A percentile compares a stretch with the other conserved stretches of the same genome.
These are phyloP conservation scores for Trichonephila clavata DNA, from an alignment of 1,140 invertebrate species.

Conservation along the genomic window DNA sequence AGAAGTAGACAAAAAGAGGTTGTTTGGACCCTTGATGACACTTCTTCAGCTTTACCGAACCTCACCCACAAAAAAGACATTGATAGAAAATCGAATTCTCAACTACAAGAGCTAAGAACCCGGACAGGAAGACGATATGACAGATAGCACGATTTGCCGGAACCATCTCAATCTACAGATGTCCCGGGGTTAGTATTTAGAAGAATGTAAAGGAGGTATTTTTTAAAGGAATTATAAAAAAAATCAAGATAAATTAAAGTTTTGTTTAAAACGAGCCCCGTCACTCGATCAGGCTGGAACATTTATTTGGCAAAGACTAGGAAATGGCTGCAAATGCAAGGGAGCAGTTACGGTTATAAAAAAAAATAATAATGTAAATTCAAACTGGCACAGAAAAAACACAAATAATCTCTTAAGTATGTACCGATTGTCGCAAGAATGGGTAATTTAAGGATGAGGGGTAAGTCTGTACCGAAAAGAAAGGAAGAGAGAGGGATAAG, in stretches of 20 bases:
- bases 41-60: not conserved
- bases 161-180: not conserved
- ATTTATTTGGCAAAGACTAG: slow-evolving; percentile 74
- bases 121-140: not conserved
- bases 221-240: not conserved
- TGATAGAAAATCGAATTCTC: not conserved
- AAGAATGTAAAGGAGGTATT: not conserved
- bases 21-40: not conserved
- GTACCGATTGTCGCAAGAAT: not conserved
- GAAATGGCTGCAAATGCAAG: slow-evolving; percentile 47
- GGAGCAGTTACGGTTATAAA: not conserved
- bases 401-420: not conserved
- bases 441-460: not conserved
- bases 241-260: not conserved
- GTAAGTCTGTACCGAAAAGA: not conserved
- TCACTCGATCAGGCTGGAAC: slow-evolving; percentile 8
- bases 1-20: not conserved
- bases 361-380: not conserved
- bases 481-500: not conserved
- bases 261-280: not conserved
- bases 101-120: not conserved
- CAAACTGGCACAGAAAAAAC: slow-evolving; percentile 41
- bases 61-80: not conserved
- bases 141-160: not conserved
- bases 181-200: not conserved